phyloP scores from a whole-genome alignment of 2,113 vertebrate species.

The Gambusia affinis region DNA sequence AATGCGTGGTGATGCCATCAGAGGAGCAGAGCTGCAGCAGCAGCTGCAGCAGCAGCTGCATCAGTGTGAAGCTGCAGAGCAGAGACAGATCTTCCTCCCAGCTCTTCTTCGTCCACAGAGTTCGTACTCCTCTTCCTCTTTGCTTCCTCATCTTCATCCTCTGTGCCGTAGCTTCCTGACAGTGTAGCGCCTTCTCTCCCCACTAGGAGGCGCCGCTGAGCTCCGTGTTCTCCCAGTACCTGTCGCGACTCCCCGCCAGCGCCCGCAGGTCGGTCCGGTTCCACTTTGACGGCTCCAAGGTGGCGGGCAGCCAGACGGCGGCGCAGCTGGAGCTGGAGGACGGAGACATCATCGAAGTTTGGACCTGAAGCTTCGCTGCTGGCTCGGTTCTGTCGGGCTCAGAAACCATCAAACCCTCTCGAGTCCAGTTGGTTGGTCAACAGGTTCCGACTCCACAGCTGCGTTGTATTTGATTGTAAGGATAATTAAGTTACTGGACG shows the following conservation, averaged over 20 bases:
- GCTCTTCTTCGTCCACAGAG: conserved; percentile 74
- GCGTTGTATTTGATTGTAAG: neutral
- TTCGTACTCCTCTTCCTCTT: conserved; percentile 26
- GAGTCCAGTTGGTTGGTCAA: too few relatives aligned
- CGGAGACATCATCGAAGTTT: conserved; percentile 82
- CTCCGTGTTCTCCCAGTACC: conserved; percentile 73
- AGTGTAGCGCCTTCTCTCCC: neutral
- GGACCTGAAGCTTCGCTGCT: conserved; percentile 47
- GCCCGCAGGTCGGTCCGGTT: conserved; percentile 53
- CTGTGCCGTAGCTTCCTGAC: neutral
- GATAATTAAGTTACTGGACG: neutral
- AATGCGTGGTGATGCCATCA: conserved; percentile 74
- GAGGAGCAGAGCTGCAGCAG: conserved; percentile 46
- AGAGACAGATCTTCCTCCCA: conserved; percentile 70
- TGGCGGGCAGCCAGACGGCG: conserved; percentile 69
- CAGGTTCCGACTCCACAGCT: too few relatives aligned
- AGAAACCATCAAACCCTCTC: too few relatives aligned
- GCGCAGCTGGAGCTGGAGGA: conserved; percentile 83
- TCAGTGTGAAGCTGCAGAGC: conserved; percentile 77
- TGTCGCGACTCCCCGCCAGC: conserved; percentile 23
- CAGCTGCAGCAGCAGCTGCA: conserved; percentile 15
- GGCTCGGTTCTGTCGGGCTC: neutral
- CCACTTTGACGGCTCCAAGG: conserved; percentile 76
- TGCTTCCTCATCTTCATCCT: neutral
- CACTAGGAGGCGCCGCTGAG: conserved; percentile 72